Evolutionary conservation across 1,140 invertebrate species (phyloP).

Genomic region (Lasioglossum albipes): DNA sequence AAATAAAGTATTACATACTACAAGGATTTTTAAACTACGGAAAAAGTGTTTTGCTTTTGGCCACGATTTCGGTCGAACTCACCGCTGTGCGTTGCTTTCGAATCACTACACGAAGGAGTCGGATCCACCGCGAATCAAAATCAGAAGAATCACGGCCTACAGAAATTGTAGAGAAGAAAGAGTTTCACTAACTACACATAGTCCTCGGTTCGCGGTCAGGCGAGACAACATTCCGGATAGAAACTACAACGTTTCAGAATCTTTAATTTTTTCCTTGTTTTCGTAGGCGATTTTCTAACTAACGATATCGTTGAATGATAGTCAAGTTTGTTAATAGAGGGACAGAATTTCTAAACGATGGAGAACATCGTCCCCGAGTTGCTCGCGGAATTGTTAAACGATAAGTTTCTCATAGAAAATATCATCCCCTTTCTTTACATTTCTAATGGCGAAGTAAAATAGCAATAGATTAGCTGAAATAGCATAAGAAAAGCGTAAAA

Average conservation of each 20-base stretch:
- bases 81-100: slow-evolving; percentile 16
- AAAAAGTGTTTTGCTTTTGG: too few relatives aligned
- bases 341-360: too few relatives aligned
- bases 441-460: too few relatives aligned
- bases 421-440: neutral
- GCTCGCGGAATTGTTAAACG: neutral
- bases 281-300: neutral
- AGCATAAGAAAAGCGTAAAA: neutral
- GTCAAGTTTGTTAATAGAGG: too few relatives aligned
- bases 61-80: too few relatives aligned
- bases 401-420: neutral
- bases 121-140: neutral
- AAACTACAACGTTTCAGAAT: neutral
- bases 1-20: too few relatives aligned
- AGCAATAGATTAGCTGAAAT: too few relatives aligned
- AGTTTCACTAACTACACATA: neutral
- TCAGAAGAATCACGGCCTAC: neutral
- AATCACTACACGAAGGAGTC: slow-evolving; percentile 46
- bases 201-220: neutral
- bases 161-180: slow-evolving; percentile 1
- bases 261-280: neutral
- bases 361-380: neutral
- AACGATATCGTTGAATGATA: too few relatives aligned
- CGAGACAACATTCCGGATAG: neutral
- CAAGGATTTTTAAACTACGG: too few relatives aligned